Evolutionary conservation across 2,113 vertebrate genomes (phyloP).

Genomic region (Petrocephalus zakoni): DNA sequence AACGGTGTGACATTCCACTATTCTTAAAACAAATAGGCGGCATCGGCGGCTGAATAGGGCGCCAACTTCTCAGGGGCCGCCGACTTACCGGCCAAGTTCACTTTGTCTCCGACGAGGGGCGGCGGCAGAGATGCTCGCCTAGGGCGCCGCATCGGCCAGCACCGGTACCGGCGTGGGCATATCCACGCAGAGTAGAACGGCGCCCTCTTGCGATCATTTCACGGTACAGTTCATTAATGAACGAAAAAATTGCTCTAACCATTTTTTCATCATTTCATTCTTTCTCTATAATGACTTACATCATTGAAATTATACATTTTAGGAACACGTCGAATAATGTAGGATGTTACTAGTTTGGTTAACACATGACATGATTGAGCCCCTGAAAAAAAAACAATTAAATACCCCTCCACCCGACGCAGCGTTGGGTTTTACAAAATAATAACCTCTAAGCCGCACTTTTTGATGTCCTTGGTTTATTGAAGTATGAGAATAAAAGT

Average conservation of each 20-base stretch:
- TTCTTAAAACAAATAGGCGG: no score
- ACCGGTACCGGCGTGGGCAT: no score
- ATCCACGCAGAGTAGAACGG: not conserved
- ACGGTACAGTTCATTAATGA: not conserved
- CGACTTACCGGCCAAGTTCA: no score
- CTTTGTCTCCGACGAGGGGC: no score
- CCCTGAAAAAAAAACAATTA: not conserved
- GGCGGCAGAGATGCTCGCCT: no score
- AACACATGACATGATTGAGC: not conserved
- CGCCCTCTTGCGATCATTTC: not conserved
- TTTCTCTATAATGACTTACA: not conserved
- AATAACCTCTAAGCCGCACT: not conserved
- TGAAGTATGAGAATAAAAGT: slow-evolving; percentile 69
- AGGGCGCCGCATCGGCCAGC: no score
- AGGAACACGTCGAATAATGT: not conserved
- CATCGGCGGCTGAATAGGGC: no score
- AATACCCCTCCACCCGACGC: not conserved
- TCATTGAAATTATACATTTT: not conserved
- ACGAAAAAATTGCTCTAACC: not conserved
- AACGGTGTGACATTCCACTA: no score
- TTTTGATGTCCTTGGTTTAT: slow-evolving; percentile 56
- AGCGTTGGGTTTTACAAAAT: not conserved
- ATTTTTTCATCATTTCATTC: not conserved
- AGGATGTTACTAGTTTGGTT: not conserved
- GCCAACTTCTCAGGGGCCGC: no score